Evolutionary conservation across 2,888 invertebrate species (phyloP).

Genomic region (Trimorus sp.): DNA sequence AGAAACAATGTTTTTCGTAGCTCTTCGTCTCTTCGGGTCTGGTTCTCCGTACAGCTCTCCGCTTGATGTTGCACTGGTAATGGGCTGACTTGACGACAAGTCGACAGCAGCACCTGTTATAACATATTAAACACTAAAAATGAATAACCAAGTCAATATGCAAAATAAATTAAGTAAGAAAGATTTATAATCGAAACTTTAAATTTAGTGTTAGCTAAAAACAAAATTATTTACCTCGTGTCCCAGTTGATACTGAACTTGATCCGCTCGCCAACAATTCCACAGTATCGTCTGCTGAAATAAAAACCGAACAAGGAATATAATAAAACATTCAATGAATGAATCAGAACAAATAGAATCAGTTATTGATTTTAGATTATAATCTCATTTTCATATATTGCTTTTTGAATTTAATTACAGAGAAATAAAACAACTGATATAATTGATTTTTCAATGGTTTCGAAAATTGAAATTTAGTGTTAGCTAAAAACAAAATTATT

Average conservation of each 20-base stretch:
- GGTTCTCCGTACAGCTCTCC: conserved; percentile 42
- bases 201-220: conserved; percentile 1
- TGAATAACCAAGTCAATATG: conserved; percentile 5
- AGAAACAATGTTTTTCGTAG: conserved; percentile 23
- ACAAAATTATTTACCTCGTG: conserved; percentile 21
- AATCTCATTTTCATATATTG: too few relatives aligned
- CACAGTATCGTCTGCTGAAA: conserved; percentile 23
- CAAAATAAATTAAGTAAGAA: background rate
- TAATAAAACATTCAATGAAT: conserved; percentile 1
- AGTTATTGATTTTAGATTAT: background rate
- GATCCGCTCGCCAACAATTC: conserved; percentile 10
- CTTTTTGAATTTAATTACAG: too few relatives aligned
- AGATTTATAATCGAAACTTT: background rate
- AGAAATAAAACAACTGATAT: too few relatives aligned
- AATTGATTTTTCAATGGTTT: background rate
- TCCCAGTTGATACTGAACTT: conserved; percentile 10
- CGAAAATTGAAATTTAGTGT: background rate
- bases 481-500: background rate
- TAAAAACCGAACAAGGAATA: background rate
- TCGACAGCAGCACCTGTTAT: conserved; percentile 13
- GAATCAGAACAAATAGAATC: conserved; percentile 13
- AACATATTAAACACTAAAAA: conserved; percentile 13
- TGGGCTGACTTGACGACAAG: conserved; percentile 15
- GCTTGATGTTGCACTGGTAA: conserved; percentile 28
- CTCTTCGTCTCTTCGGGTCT: conserved; percentile 34